These are phyloP conservation scores for Melanotaenia boesemani DNA, from an alignment of 2,797 vertebrate genomes.

Conservation along the genomic window DNA sequence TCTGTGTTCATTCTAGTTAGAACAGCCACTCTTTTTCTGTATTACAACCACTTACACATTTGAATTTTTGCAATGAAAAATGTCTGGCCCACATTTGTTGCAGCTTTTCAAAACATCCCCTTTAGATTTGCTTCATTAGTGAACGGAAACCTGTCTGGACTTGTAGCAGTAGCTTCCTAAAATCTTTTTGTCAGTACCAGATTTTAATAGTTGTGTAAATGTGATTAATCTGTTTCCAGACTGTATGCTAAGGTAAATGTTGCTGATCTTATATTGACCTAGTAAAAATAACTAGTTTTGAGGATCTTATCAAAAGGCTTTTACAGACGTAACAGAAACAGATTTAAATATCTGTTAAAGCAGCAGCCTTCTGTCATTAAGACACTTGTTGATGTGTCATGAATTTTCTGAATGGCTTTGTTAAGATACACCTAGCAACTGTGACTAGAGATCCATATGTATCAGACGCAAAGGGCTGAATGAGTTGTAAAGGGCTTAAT, in stretches of 20 bases:
- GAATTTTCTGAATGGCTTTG: background rate
- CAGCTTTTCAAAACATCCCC: background rate
- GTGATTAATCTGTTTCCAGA: background rate
- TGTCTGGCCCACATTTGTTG: background rate
- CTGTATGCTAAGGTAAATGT: background rate
- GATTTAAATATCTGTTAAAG: background rate
- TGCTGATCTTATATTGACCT: background rate
- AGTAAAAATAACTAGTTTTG: background rate
- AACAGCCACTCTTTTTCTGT: background rate
- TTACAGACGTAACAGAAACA: background rate
- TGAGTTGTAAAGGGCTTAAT: too few relatives aligned
- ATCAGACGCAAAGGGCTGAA: too few relatives aligned
- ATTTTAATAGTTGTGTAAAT: background rate
- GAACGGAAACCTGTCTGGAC: too few relatives aligned
- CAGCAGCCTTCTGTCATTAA: background rate
- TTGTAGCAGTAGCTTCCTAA: too few relatives aligned
- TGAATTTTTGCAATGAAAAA: background rate
- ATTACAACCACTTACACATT: background rate
- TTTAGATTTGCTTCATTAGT: too few relatives aligned
- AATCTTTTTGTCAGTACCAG: too few relatives aligned
- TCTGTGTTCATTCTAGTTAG: background rate
- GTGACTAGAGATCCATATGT: too few relatives aligned
- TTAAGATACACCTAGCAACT: background rate
- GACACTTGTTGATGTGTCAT: background rate
- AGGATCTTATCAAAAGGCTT: background rate